Base-by-base conservation (phyloP, 2,113 vertebrate species). In the Acanthisitta chloris region DNA sequence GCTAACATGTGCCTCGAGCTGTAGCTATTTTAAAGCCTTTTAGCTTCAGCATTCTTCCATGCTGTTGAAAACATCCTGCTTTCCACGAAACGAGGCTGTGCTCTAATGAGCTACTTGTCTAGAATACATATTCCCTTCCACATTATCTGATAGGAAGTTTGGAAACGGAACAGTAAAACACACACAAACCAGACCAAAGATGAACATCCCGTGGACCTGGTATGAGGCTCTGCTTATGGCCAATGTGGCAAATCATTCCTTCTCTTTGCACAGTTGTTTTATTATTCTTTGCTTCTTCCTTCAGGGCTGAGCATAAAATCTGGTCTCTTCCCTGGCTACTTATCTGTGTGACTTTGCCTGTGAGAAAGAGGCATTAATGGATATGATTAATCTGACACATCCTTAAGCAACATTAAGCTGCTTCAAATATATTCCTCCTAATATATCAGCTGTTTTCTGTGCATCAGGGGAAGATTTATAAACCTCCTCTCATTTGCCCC, bases 11-110 rank as follows among this genome's bases (percentile, higher is more conserved):
- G 11, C 51, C 9, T 6, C 67, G n/a, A 62, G 64, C 64, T 74
- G 87, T 11, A 79, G 80, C 36, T 92, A 69, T 93, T 94, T 83
- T 86, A 82, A 86, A 58, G 46, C 17, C 70, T 84, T 92, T 93
- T 71, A 95, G 46, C 64, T 88, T 40, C 3, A 2, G 38, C 69
- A 33, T 88, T 90, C 86, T 43, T 70, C 31, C 40, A 40, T n/a
- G 71, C 33, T 58, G 64, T 24, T 4, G 3, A 70, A 94, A 95
- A 77, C 80, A 93, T 71, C 71, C 13, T 0, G 40, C 20, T 92
- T 93, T 66, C 64, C 66, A 71, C 0, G 0, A 73, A 81, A 93
- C 51, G 62, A 38, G 81, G 73, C 36, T 59, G 18, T 43, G 23
- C 21, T 81, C 55, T 48, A 52, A 71, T 17, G 77, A 81, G 59